Base-by-base conservation (phyloP, 2,888 invertebrate genomes). In the Ariolimax columbianus region DNA sequence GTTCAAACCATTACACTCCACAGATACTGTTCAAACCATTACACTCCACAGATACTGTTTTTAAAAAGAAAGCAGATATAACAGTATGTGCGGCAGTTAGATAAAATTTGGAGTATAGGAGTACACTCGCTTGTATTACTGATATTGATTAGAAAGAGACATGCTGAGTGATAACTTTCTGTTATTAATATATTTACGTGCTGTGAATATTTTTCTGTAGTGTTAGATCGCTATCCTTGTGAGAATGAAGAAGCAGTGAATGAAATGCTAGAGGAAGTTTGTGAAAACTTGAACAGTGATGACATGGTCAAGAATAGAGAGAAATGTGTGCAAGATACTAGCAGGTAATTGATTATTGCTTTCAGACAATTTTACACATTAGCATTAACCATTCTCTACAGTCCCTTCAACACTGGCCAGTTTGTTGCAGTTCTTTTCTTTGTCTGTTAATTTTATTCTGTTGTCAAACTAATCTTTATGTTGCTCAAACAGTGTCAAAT, bases 221-320 rank as follows among this genome's bases (percentile, higher is more conserved):
- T 91, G 23, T 83, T 90, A 33, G 87, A 88, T 33, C 88, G 89
- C 33, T 87, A 91, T 66, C 90, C 90, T 30, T 82, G 88, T 6
- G 88, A 87, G 7, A 83, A 82, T 43, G 89, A 87, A 81, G 89
- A 91, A 66, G 87, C 88, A 17, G 84, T 91, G 7, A 89, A 89
- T 0, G 77, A 82, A 14, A 86, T 88, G 7, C 83, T 91, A 2
- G 81, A 88, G 73, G 83, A 87, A 38, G 82, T 75, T 55, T 92
- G 92, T 91, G 85, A 88, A 7, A 83, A 86, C n/a, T 81, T 92
- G 82, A 66, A 87, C 4, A 88, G 88, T 36, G 84, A 84, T 30
- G 89, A 89, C 36, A 77, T 82, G 51, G 55, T 30, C n/a, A n/a
- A 38, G 26, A 85, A 73, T n/a, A 40, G 66, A 30, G 84, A 85